Conservation (phyloP, 2,113 vertebrate species). For the Halichoeres trimaculatus region DNA sequence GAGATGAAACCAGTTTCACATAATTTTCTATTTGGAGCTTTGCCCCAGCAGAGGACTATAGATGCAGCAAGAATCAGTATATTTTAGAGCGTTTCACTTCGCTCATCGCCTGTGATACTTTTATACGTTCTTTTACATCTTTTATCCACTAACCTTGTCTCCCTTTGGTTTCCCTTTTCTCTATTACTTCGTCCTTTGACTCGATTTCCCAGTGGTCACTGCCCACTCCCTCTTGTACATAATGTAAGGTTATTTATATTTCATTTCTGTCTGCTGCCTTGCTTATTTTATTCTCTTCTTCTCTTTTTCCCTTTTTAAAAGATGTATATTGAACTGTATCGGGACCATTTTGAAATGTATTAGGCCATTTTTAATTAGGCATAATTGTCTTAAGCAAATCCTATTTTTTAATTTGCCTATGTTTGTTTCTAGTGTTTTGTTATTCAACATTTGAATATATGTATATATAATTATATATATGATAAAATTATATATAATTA, state of each 20-base stretch:
- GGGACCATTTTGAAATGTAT: conserved; percentile 84
- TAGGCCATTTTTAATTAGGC: conserved; percentile 77
- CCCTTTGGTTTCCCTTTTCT: conserved; percentile 18
- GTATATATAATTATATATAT: conserved; percentile 87
- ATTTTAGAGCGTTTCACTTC: conserved; percentile 7
- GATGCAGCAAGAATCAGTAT: conserved; percentile 4
- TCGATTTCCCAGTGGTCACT: conserved; percentile 33
- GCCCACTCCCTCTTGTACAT: conserved; percentile 80
- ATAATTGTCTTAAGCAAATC: conserved; percentile 77
- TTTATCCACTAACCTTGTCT: conserved; percentile 28
- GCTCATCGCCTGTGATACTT: conserved; percentile 13
- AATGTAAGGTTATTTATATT: conserved; percentile 86
- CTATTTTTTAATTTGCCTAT: conserved; percentile 76
- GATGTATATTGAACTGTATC: conserved; percentile 82
- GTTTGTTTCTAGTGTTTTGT: conserved; percentile 81
- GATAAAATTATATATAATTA: conserved; percentile 86
- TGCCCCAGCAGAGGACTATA: conserved; percentile 13
- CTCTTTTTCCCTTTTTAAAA: conserved; percentile 27
- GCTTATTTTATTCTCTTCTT: conserved; percentile 61
- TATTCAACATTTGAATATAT: conserved; percentile 85
- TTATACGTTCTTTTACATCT: conserved; percentile 32
- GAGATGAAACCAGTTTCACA: conserved; percentile 8
- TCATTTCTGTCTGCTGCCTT: conserved; percentile 77
- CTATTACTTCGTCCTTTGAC: conserved; percentile 32
- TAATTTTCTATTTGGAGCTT: conserved; percentile 7